Evolutionary conservation across 2,888 invertebrate genomes (phyloP).

Genomic region (Listrodromus nycthemerus): DNA sequence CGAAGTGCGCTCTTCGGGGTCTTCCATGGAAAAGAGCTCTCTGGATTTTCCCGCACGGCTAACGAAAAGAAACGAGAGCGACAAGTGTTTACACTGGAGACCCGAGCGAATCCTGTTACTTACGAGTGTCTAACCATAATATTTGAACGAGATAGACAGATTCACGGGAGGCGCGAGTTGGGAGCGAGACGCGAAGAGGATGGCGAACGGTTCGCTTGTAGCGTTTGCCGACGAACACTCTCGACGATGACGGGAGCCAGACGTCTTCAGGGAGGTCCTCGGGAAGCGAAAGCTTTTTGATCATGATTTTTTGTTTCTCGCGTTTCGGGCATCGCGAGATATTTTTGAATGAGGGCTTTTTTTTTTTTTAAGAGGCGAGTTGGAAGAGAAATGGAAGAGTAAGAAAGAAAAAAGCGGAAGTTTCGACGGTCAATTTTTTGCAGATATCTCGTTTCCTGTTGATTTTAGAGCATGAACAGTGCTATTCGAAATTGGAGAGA

Average conservation of each 20-base stretch:
- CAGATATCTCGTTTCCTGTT: background rate
- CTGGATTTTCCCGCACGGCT: slow-evolving; percentile 44
- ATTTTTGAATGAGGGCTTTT: background rate
- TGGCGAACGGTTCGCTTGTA: slow-evolving; percentile 73
- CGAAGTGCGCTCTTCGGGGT: slow-evolving; percentile 30
- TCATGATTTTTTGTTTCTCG: background rate
- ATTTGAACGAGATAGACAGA: slow-evolving; percentile 78
- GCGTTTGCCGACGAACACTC: slow-evolving; percentile 53
- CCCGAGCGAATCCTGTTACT: slow-evolving; percentile 72
- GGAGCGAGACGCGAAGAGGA: slow-evolving; percentile 35
- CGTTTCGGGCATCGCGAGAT: background rate
- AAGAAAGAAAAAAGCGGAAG: background rate
- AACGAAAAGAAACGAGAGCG: slow-evolving; percentile 57
- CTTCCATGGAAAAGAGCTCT: slow-evolving; percentile 45
- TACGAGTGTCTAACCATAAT: slow-evolving; percentile 78
- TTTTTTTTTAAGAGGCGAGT: background rate
- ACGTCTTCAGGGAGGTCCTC: slow-evolving; percentile 52
- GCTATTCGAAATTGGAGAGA: background rate
- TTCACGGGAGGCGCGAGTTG: slow-evolving; percentile 66
- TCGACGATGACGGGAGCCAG: slow-evolving; percentile 58
- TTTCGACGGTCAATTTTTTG: background rate
- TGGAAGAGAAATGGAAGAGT: background rate
- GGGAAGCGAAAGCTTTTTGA: slow-evolving; percentile 49
- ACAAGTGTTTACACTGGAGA: slow-evolving; percentile 69
- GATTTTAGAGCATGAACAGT: background rate